phyloP scores from a whole-genome alignment of 2,888 invertebrate genomes.

The Julus scandinavius region DNA sequence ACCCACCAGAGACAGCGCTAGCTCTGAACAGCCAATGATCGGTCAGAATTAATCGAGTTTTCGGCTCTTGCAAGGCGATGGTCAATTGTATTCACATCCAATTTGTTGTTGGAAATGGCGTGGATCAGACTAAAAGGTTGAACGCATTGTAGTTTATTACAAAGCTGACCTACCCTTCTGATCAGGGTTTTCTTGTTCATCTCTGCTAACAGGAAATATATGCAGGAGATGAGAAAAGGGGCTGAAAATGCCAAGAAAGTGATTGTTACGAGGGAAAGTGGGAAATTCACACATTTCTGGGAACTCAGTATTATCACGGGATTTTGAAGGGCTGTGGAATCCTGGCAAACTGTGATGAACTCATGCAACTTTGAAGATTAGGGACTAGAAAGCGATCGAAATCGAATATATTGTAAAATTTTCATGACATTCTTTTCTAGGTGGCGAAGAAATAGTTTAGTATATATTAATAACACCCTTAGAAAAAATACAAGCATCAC shows the following conservation, averaged over 20 bases:
- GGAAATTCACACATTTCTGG: background rate
- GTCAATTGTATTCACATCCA: slow-evolving; percentile 46
- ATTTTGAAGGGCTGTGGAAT: too few relatives aligned
- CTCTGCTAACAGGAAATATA: slow-evolving; percentile 9
- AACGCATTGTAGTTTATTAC: slow-evolving; percentile 33
- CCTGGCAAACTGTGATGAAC: too few relatives aligned
- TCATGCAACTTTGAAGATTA: too few relatives aligned
- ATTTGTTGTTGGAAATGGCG: slow-evolving; percentile 42
- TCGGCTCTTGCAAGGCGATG: background rate
- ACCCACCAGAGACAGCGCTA: slow-evolving; percentile 13
- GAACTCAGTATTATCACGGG: background rate
- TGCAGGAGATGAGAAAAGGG: slow-evolving; percentile 9
- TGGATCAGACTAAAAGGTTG: slow-evolving; percentile 44
- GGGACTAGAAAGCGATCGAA: too few relatives aligned
- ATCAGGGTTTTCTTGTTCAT: background rate
- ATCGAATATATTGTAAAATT: too few relatives aligned
- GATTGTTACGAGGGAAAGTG: background rate
- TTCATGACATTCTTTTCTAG: too few relatives aligned
- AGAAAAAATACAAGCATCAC: too few relatives aligned
- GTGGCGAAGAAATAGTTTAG: too few relatives aligned
- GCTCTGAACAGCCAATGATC: slow-evolving; percentile 30
- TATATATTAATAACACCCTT: too few relatives aligned
- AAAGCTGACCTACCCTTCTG: slow-evolving; percentile 28
- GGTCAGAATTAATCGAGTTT: slow-evolving; percentile 44
- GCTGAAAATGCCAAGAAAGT: background rate